Percentiles rank a stretch among this genome's conserved stretches.
Evolutionary conservation across 1,140 invertebrate genomes (phyloP).

Genomic region (Eupristina koningsbergeri): DNA sequence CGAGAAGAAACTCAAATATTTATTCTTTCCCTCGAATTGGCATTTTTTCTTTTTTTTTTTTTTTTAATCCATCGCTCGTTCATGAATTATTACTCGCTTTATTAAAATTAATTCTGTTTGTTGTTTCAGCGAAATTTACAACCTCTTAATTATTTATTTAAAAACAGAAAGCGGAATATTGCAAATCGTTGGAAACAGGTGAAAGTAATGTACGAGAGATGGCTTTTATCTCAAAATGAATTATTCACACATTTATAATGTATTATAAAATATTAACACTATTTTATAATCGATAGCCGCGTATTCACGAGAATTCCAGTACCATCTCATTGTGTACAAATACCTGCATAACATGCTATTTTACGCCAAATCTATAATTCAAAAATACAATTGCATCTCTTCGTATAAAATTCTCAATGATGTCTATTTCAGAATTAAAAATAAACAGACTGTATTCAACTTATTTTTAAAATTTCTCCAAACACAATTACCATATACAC

Average conservation of each 20-base stretch:
- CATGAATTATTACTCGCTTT: too few species aligned
- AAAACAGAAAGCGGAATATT: not conserved
- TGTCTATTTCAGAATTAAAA: not conserved
- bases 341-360: not conserved
- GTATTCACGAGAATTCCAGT: not conserved
- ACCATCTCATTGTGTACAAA: not conserved
- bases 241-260: not conserved
- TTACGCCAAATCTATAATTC: not conserved
- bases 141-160: not conserved
- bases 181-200: not conserved
- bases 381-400: not conserved
- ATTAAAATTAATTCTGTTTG: too few species aligned
- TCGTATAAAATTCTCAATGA: not conserved
- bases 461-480: too few species aligned
- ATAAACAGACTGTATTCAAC: too few species aligned
- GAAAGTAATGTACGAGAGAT: not conserved
- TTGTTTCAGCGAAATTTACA: not conserved
- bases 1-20: too few species aligned
- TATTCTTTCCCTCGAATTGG: too few species aligned
- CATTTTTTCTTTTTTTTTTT: too few species aligned
- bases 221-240: not conserved
- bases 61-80: too few species aligned
- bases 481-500: too few species aligned
- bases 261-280: constrained; percentile 1
- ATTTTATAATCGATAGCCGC: not conserved